phyloP scores from a whole-genome alignment of 2,113 vertebrate species.

The Aramus guarauna region DNA sequence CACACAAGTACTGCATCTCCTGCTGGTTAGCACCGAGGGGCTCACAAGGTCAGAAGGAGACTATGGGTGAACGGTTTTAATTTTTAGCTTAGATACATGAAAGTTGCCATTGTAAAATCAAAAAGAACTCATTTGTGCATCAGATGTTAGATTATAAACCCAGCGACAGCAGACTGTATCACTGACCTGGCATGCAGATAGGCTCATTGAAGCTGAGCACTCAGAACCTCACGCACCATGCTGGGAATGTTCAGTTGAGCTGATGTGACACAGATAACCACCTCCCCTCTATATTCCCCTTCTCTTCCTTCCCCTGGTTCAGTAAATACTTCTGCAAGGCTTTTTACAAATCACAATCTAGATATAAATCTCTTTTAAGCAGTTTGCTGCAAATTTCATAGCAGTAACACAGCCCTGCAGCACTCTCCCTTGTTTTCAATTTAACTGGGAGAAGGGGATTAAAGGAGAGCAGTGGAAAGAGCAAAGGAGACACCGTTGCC shows the following conservation, averaged over 20 bases:
- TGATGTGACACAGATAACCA: background rate
- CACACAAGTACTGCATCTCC: background rate
- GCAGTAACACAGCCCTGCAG: background rate
- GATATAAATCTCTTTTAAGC: slow-evolving; percentile 5
- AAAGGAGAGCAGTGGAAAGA: background rate
- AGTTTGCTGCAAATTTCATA: slow-evolving; percentile 7
- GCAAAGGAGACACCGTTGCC: background rate
- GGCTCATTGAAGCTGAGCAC: background rate
- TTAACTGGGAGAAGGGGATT: background rate
- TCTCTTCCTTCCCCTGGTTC: background rate
- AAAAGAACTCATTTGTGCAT: slow-evolving; percentile 38
- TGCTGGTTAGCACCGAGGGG: background rate
- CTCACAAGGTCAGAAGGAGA: background rate
- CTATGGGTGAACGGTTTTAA: slow-evolving; percentile 28
- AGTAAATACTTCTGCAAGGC: background rate
- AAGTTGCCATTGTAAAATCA: slow-evolving; percentile 32
- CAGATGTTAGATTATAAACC: slow-evolving; percentile 25
- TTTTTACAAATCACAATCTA: background rate
- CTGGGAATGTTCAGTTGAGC: background rate
- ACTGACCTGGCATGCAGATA: background rate
- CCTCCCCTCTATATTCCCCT: background rate
- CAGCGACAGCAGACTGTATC: background rate
- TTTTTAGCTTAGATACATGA: slow-evolving; percentile 10
- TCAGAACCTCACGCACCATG: fast-evolving
- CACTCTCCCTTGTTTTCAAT: background rate